Conservation (phyloP, 64 coral and sea anemone species). For the Hydrozoanthus tunicans region DNA sequence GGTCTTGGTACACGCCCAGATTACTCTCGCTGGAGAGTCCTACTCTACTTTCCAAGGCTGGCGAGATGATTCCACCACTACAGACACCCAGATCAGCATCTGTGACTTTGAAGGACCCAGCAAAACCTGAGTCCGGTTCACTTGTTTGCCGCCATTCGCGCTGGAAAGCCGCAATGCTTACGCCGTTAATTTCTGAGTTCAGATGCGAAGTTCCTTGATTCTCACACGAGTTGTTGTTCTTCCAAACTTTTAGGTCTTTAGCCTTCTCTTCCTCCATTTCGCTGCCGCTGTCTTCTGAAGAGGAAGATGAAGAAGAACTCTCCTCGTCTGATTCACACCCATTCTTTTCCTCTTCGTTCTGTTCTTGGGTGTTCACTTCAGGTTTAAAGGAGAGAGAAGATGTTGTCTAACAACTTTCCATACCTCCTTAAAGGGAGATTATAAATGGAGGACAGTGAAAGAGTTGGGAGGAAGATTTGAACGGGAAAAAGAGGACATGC, state of each 20-base stretch:
- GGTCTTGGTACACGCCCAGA: constrained; percentile 67
- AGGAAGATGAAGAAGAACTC: constrained; percentile 70
- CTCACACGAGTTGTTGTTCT: background rate
- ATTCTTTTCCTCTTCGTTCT: background rate
- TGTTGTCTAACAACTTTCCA: background rate
- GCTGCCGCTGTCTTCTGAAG: constrained; percentile 86
- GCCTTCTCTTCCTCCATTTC: constrained; percentile 31
- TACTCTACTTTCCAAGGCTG: constrained; percentile 65
- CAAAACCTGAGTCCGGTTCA: constrained; percentile 50
- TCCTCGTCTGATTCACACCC: constrained; percentile 11
- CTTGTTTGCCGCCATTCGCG: background rate
- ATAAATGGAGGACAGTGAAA: too few species aligned
- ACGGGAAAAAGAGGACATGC: too few species aligned
- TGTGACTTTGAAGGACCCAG: constrained; percentile 36
- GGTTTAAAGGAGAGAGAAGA: background rate
- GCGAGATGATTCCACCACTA: constrained; percentile 52
- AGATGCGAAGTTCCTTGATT: constrained; percentile 28
- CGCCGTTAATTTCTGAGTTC: constrained; percentile 57
- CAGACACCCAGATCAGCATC: constrained; percentile 61
- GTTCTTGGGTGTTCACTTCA: background rate
- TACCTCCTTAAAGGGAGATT: too few species aligned
- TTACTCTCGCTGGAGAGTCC: constrained; percentile 33
- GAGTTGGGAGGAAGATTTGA: too few species aligned
- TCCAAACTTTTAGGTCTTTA: background rate
- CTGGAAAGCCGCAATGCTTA: constrained; percentile 33